Percentiles rank a stretch among this genome's conserved stretches.
phyloP scores from a whole-genome alignment of 2,797 vertebrate genomes.

The Sebastes miniatus region DNA sequence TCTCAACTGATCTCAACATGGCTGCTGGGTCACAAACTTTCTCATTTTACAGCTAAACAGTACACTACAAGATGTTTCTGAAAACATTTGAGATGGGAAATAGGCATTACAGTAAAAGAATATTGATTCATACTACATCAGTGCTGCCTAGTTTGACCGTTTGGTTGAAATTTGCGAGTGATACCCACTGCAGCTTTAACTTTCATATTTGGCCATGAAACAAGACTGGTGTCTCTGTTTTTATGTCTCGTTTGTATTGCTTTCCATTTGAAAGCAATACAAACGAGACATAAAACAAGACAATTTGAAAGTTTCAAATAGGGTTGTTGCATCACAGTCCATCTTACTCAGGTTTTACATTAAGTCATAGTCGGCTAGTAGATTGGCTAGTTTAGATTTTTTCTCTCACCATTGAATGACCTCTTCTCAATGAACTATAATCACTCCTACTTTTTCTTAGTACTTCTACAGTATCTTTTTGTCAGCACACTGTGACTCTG shows the following conservation, averaged over 20 bases:
- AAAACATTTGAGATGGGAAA: too few relatives aligned
- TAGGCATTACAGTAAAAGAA: too few relatives aligned
- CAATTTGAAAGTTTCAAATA: not conserved
- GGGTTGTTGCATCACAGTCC: not conserved
- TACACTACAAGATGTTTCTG: too few relatives aligned
- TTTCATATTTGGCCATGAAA: not conserved
- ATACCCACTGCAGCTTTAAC: not conserved
- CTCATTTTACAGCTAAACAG: too few relatives aligned
- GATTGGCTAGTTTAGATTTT: not conserved
- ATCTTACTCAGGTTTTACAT: not conserved
- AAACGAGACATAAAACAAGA: too few relatives aligned
- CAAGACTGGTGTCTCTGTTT: not conserved
- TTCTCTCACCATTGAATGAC: not conserved
- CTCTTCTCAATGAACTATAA: not conserved
- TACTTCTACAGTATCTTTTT: not conserved
- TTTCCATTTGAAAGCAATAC: not conserved
- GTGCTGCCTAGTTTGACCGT: too few relatives aligned
- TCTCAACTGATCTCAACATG: too few relatives aligned
- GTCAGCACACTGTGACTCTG: constrained; percentile 6
- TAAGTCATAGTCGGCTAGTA: not conserved
- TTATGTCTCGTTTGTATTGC: not conserved
- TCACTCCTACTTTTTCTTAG: not conserved
- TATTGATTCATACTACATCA: too few relatives aligned
- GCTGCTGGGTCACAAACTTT: too few relatives aligned
- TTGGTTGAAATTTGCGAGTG: too few relatives aligned